phyloP scores from a whole-genome alignment of 2,797 vertebrate genomes.

The Hapalemur alaotrensis region DNA sequence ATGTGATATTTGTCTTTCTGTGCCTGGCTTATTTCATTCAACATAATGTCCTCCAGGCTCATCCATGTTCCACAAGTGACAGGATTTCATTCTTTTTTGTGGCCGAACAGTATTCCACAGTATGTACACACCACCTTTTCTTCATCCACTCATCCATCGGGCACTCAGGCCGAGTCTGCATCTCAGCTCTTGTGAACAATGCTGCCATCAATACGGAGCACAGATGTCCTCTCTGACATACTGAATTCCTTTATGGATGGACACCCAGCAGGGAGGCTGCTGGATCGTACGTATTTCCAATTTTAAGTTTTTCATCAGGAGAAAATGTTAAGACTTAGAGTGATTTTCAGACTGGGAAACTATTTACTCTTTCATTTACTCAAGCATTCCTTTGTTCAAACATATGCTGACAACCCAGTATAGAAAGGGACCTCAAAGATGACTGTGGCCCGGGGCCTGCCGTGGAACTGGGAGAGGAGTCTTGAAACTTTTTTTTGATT shows the following conservation, averaged over 20 bases:
- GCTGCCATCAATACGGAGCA: background rate
- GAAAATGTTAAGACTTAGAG: background rate
- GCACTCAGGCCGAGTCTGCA: background rate
- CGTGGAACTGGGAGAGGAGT: background rate
- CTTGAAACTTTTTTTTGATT: background rate
- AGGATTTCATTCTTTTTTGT: background rate
- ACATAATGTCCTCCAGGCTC: background rate
- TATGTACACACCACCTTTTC: background rate
- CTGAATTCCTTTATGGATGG: background rate
- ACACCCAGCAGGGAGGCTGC: background rate
- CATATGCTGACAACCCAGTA: background rate
- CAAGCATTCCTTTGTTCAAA: background rate
- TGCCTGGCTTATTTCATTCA: background rate
- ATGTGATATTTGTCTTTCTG: background rate
- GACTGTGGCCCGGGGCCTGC: background rate
- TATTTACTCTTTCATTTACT: background rate
- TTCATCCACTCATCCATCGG: background rate
- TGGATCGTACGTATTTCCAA: background rate
- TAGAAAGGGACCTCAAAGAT: background rate
- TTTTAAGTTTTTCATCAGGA: background rate
- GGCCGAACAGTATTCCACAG: background rate
- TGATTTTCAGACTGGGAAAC: background rate
- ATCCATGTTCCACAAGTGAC: background rate
- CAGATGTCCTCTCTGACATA: background rate
- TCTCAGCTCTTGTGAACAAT: background rate